Evolutionary conservation across 2,888 invertebrate genomes (phyloP), one percentile per base, ranked within the genome.

Genomic region (Mystacides longicornis): DNA sequence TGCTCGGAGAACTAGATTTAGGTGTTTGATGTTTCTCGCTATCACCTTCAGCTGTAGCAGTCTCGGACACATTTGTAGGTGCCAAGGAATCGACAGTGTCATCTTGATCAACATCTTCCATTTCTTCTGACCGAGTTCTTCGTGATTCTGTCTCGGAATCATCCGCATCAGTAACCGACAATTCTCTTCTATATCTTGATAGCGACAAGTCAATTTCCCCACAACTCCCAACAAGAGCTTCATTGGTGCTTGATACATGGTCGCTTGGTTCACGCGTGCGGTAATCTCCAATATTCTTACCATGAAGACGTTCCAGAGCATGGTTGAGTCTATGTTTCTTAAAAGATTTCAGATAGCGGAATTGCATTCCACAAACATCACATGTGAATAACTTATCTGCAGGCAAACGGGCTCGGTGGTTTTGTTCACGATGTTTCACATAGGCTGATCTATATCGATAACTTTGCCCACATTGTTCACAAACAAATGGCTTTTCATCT

Each of bases 361-460:
- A 93, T 69, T 92, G 92, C 92, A 92, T 92, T 58, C 92, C 92
- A 70, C 92, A 93, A 2, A 92, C 90, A 67, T 92, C 92, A 68
- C 92, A 93, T 19, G 91, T 91, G 73, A 92, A 93, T 18, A 92
- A 80, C 70, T 92, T 92, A 70, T 92, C 92, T 22, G 92, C 92
- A 2, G 92, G 92, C 46, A 92, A 76, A 18, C 91, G 79, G 2
- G 92, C 91, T 19, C 91, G 83, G 67, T 93, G 92, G 68, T 93
- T 92, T 68, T 92, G 92, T 68, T 92, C 92, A 52, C 91, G 83
- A 68, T 93, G 92, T 67, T 86, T 86, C 49, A 86, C 84, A 69
- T 86, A 87, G 31, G 92, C 91, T 42, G 91, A 92, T 57, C 91
- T 81, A 70, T 92, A 93, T 63, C 88, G 82, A 74, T 93, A 93